These are phyloP conservation scores for Patella vulgata DNA, from an alignment of 1,140 invertebrate species.

Conservation along the genomic window DNA sequence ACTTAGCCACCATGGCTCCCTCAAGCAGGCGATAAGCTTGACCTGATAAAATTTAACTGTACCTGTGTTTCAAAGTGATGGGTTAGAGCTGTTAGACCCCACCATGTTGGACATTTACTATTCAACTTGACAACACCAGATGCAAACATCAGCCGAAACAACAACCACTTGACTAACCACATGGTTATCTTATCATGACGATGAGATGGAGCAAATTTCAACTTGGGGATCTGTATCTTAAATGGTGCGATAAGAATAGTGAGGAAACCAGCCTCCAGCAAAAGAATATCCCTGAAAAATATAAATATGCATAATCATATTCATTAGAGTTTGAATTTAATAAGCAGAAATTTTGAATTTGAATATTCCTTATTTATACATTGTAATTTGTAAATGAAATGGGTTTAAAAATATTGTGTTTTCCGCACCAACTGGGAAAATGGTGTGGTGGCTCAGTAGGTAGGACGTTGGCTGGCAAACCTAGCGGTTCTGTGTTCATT, in stretches of 20 bases:
- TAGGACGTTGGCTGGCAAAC: too few species aligned
- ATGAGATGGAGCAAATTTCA: constrained; percentile 64
- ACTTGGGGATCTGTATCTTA: constrained; percentile 59
- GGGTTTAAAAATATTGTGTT: not conserved
- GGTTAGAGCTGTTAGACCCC: constrained; percentile 81
- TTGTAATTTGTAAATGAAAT: not conserved
- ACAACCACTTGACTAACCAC: constrained; percentile 81
- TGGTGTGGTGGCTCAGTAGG: too few species aligned
- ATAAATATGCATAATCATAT: too few species aligned
- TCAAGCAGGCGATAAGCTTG: too few species aligned
- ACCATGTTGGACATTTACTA: constrained; percentile 83
- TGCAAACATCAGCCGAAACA: constrained; percentile 82
- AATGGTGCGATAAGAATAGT: constrained; percentile 78
- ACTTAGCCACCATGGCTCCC: too few species aligned
- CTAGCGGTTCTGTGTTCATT: too few species aligned
- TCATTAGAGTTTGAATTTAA: too few species aligned
- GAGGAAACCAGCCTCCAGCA: constrained; percentile 83
- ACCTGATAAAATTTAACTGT: constrained; percentile 29
- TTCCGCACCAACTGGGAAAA: not conserved
- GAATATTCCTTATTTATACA: too few species aligned
- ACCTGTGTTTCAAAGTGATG: constrained; percentile 80
- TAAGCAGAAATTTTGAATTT: too few species aligned
- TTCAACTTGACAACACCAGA: constrained; percentile 81
- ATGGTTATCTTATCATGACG: constrained; percentile 70
- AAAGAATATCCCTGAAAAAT: constrained; percentile 75